Evolutionary conservation across 2,888 invertebrate genomes (phyloP), one percentile per base, ranked within the genome.

Genomic region (Pachliopta kotzebuea): DNA sequence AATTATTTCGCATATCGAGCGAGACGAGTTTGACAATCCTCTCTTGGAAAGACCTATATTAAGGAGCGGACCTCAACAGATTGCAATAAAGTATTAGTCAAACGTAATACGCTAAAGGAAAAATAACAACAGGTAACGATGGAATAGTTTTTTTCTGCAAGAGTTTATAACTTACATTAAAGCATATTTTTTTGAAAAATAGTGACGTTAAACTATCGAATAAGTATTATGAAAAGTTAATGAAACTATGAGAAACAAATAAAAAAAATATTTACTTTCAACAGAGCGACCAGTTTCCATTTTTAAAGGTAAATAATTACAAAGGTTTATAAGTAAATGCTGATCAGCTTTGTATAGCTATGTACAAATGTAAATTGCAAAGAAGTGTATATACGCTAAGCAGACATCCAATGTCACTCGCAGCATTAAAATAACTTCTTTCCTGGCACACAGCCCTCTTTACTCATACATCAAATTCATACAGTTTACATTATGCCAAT

Each of bases 241-340:
- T 66, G 66, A 69, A 71, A 65, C 14, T 37, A 37, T 14, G 0
- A 37, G 11, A 37, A 37, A 37, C 2, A 70, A 73, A 72, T 70
- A 68, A 71, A 72, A 69, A 37, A 37, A 37, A 14, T 37, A 76
- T 87, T 90, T 89, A 81, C 89, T 88, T 90, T 85, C 80, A 83
- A 89, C 90, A 90, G 91, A 90, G 84, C 77, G 76, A 81, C 90
- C 90, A 86, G 90, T 83, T 81, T 87, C 91, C 78, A 81, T 90
- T 84, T 90, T 89, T 85, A 90, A 90, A 91, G 90, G 90, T 91
- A 90, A 90, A 83, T 60, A 50, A 56, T 80, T 81, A 81, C 82
- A 84, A 81, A 84, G 80, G 74, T 71, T 72, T 75, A 73, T 75
- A 71, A 76, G 71, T 72, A 72, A 76, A 75, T 75, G 74, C 80